A percentile compares a stretch with the other conserved stretches of the same genome.
Evolutionary conservation across 2,113 vertebrate species (phyloP).

Genomic region (Nothocercus julius): DNA sequence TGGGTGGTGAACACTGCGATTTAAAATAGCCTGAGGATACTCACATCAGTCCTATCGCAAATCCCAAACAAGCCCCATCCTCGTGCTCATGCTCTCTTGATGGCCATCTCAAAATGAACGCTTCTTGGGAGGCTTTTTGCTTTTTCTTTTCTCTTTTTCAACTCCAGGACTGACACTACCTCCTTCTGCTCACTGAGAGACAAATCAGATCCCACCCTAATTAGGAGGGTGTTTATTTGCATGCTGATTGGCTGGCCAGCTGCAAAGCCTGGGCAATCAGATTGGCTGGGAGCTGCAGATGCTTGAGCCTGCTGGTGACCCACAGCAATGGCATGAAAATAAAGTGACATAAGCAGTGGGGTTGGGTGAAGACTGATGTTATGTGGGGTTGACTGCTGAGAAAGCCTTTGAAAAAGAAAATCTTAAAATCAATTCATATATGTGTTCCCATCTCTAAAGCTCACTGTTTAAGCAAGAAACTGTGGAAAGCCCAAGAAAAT

Average conservation of each 20-base stretch:
- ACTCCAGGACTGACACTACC: fast-evolving
- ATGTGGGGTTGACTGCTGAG: neutral
- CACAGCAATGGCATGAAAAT: neutral
- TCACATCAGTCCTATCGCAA: neutral
- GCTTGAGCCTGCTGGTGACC: neutral
- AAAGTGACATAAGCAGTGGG: neutral
- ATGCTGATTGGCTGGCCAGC: neutral
- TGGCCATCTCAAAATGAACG: neutral
- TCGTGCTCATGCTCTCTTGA: neutral
- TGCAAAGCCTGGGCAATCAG: neutral
- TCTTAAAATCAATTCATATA: neutral
- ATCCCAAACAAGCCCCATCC: neutral
- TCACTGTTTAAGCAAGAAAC: neutral
- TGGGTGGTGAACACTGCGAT: neutral
- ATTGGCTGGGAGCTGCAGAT: neutral
- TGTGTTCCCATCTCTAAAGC: neutral
- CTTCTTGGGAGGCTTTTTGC: neutral
- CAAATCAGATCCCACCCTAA: fast-evolving
- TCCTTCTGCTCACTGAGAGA: fast-evolving
- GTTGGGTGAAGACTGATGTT: neutral
- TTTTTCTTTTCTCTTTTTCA: neutral
- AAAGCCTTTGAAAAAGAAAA: neutral
- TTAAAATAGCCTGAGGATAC: neutral
- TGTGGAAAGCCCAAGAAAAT: neutral
- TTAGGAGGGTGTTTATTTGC: neutral